A percentile compares a stretch with the other conserved stretches of the same genome.
Conservation (phyloP, 2,888 invertebrate genomes). For the Eristalinus sepulchralis region DNA sequence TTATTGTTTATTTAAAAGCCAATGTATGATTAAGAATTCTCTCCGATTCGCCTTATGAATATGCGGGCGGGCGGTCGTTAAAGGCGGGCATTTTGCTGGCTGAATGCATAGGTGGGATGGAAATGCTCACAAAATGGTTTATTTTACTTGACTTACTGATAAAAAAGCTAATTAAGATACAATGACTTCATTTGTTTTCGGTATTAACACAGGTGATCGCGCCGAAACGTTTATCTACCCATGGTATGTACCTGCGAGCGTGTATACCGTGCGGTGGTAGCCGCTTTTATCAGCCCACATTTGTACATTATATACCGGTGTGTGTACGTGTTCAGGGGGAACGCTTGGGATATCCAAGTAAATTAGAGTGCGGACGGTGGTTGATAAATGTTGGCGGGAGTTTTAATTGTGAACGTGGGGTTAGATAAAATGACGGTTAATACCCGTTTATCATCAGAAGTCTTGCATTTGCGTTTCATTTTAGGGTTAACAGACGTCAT, state of each 20-base stretch:
- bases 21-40: slow-evolving; percentile 15
- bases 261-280: not conserved
- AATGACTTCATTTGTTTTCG: slow-evolving; percentile 53
- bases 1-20: slow-evolving; percentile 16
- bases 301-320: not conserved
- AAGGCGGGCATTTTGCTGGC: slow-evolving; percentile 8
- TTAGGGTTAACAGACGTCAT: not conserved
- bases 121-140: slow-evolving; percentile 51
- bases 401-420: not conserved
- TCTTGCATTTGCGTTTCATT: not conserved
- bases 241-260: not conserved
- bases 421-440: slow-evolving; percentile 1
- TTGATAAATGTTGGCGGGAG: not conserved
- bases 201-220: slow-evolving; percentile 48
- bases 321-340: not conserved
- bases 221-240: not conserved
- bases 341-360: not conserved
- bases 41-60: slow-evolving; percentile 4
- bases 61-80: slow-evolving; percentile 45
- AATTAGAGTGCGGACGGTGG: not conserved
- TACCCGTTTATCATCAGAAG: not conserved
- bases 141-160: slow-evolving; percentile 46
- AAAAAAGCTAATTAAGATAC: slow-evolving; percentile 69
- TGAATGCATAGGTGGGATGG: not conserved
- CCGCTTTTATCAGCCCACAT: not conserved